These are phyloP conservation scores for Drosophila ogumai DNA, from an alignment of 1,140 invertebrate genomes.

Conservation along the genomic window DNA sequence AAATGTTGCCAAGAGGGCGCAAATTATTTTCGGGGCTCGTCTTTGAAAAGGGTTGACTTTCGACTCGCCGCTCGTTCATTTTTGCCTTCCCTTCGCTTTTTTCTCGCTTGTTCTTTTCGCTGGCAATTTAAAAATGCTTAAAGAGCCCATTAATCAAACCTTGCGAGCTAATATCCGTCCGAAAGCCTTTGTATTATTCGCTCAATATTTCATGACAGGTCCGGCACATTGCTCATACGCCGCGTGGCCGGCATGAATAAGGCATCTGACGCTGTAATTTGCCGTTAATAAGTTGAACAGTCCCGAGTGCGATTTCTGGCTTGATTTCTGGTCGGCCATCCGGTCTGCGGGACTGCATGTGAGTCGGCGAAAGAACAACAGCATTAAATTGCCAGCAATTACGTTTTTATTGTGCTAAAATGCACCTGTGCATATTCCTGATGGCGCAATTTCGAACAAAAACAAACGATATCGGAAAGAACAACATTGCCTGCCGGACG, in stretches of 20 bases:
- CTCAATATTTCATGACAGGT: slow-evolving; percentile 47
- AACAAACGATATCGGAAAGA: slow-evolving; percentile 83
- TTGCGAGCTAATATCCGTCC: slow-evolving; percentile 66
- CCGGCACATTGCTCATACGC: slow-evolving; percentile 65
- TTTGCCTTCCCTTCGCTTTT: background rate
- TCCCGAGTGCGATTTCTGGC: slow-evolving; percentile 45
- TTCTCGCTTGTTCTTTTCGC: slow-evolving; percentile 1
- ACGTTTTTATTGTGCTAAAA: slow-evolving; percentile 84
- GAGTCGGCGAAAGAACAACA: slow-evolving; percentile 61
- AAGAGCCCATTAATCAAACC: slow-evolving; percentile 73
- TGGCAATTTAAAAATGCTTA: slow-evolving; percentile 57
- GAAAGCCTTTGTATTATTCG: slow-evolving; percentile 38
- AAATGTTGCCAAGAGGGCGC: slow-evolving; percentile 70
- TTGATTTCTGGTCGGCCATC: slow-evolving; percentile 33
- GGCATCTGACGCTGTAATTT: slow-evolving; percentile 41
- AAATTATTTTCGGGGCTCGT: slow-evolving; percentile 63
- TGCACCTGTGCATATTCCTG: slow-evolving; percentile 84
- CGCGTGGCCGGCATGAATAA: slow-evolving; percentile 48
- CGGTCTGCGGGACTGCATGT: slow-evolving; percentile 2
- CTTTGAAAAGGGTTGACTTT: slow-evolving; percentile 80
- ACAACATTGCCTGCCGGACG: slow-evolving; percentile 67
- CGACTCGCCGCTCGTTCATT: slow-evolving; percentile 39
- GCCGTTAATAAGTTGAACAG: slow-evolving; percentile 62
- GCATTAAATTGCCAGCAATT: slow-evolving; percentile 82
- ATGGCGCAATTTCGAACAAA: slow-evolving; percentile 83